These are phyloP conservation scores for Salvator merianae DNA, from an alignment of 2,113 vertebrate species.

Conservation along the genomic window DNA sequence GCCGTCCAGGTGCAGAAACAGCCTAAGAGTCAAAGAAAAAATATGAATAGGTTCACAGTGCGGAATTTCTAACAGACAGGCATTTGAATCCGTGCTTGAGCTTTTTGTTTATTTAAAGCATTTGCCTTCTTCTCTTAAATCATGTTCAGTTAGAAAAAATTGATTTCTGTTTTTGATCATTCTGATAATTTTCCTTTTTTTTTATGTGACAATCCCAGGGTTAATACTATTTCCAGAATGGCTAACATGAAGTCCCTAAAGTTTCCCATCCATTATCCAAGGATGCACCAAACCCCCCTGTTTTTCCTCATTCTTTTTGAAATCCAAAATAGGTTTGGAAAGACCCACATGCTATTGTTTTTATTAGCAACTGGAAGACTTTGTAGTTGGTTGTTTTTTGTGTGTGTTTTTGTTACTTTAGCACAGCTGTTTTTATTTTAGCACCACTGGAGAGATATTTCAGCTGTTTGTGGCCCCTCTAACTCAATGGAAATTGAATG, in stretches of 20 bases:
- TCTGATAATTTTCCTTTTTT: too few species aligned
- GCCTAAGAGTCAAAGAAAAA: too few species aligned
- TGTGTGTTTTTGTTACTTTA: conserved; percentile 78
- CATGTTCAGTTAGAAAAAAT: conserved; percentile 13
- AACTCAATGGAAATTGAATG: conserved; percentile 56
- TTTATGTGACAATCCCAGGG: conserved; percentile 36
- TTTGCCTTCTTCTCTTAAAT: not conserved
- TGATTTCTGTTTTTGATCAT: not conserved
- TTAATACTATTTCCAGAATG: not conserved
- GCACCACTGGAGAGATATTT: conserved; percentile 72
- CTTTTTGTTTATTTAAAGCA: not conserved
- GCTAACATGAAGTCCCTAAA: conserved; percentile 22
- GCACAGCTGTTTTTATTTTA: conserved; percentile 81
- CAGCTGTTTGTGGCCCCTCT: conserved; percentile 73
- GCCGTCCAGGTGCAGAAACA: too few species aligned
- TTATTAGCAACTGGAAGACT: conserved; percentile 77
- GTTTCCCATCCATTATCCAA: conserved; percentile 41
- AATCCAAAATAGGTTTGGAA: conserved; percentile 78
- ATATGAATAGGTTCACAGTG: too few species aligned
- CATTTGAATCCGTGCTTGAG: not conserved
- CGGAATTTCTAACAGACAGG: not conserved
- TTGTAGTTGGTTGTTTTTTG: conserved; percentile 75
- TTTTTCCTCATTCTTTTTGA: conserved; percentile 67
- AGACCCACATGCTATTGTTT: conserved; percentile 76
- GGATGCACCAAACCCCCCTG: conserved; percentile 20